Evolutionary conservation across 2,113 vertebrate genomes (phyloP).

Genomic region (Origma solitaria): DNA sequence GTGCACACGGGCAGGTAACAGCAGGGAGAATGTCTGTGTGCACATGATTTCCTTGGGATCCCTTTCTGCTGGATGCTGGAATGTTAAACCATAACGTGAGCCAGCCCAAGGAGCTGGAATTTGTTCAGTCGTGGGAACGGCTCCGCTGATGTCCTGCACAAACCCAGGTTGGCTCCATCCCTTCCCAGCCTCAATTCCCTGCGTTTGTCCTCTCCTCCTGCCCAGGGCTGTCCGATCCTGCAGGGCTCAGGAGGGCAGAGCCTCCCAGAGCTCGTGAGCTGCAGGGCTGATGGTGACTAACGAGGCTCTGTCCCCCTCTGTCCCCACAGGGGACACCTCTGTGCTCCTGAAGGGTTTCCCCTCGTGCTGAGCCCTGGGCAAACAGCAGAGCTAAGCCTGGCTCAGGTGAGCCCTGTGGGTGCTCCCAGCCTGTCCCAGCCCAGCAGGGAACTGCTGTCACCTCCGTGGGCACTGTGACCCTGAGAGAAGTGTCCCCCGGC

Average conservation of each 20-base stretch:
- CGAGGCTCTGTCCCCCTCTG: neutral
- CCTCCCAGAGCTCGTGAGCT: neutral
- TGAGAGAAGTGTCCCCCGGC: accelerated
- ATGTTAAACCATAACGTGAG: accelerated
- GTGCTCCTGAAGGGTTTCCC: neutral
- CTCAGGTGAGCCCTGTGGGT: neutral
- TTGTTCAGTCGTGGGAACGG: accelerated
- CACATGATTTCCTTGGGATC: neutral
- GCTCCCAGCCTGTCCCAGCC: neutral
- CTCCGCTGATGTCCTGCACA: neutral
- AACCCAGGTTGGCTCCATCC: neutral
- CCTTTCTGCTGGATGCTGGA: neutral
- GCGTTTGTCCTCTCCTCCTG: accelerated
- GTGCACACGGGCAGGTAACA: neutral
- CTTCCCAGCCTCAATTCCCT: neutral
- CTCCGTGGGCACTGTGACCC: accelerated
- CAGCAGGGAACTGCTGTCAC: neutral
- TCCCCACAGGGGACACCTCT: neutral
- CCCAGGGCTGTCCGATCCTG: neutral
- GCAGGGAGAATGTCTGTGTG: accelerated
- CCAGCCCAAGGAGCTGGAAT: neutral
- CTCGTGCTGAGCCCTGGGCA: neutral
- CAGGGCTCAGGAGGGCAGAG: neutral
- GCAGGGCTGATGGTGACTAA: neutral
- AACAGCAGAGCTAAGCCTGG: neutral